These are phyloP conservation scores for Muntiacus muntjak DNA, from an alignment of 2,113 vertebrate genomes.

Conservation along the genomic window DNA sequence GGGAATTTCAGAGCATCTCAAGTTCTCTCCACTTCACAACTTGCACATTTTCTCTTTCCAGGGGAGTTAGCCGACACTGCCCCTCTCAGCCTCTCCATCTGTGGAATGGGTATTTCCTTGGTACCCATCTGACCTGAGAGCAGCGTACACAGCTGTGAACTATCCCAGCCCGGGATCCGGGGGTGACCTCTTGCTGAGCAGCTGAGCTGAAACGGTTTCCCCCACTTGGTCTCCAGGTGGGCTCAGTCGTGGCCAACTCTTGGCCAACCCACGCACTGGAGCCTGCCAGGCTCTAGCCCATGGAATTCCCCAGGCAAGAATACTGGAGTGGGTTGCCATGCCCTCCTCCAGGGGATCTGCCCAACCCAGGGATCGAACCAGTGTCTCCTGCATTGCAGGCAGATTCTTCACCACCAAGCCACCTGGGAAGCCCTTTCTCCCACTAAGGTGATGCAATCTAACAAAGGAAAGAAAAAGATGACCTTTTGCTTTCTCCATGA, in stretches of 20 bases:
- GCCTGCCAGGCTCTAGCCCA: background rate
- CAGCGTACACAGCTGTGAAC: fast-evolving
- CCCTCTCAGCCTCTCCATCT: background rate
- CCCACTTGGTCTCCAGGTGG: background rate
- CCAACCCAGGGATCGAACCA: background rate
- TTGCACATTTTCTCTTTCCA: background rate
- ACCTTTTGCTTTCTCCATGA: background rate
- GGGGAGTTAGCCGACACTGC: no score
- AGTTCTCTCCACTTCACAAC: background rate
- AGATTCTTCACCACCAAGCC: background rate
- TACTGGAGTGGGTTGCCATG: background rate
- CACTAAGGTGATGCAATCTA: fast-evolving
- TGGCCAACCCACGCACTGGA: background rate
- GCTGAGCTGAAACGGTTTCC: fast-evolving
- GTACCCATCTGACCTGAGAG: background rate
- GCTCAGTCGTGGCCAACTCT: fast-evolving
- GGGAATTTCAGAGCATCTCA: background rate
- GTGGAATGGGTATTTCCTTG: no score
- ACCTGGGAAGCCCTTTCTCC: background rate
- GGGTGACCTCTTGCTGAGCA: no score
- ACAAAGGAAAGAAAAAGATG: background rate
- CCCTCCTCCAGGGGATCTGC: background rate
- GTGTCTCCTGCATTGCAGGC: background rate
- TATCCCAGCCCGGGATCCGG: fast-evolving
- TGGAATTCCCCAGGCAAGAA: background rate